Percentiles rank a stretch among this genome's conserved stretches.
These are phyloP conservation scores for Oikopleura vanhoeffeni DNA, from an alignment of 23 tunicate genomes.

Conservation along the genomic window DNA sequence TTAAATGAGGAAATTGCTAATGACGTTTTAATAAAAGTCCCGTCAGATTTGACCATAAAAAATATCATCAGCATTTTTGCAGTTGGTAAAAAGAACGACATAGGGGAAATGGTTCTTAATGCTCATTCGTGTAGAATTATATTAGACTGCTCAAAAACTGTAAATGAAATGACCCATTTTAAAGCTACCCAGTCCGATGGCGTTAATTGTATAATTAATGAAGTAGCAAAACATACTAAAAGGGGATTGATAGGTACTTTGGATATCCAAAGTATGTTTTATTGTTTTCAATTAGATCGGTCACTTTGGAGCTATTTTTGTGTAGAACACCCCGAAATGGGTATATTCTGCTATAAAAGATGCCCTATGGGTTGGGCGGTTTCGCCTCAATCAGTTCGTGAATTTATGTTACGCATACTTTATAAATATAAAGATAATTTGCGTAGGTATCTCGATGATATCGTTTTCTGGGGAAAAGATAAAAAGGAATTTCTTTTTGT, in stretches of 20 bases:
- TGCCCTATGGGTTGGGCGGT: not conserved
- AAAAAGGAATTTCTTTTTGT: not conserved
- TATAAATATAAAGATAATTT: not conserved
- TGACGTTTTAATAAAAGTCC: not conserved
- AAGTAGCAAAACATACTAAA: not conserved
- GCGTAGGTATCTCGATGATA: not conserved
- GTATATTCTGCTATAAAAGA: not conserved
- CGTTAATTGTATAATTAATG: not conserved
- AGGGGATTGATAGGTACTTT: not conserved
- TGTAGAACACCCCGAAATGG: not conserved
- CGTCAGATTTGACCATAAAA: not conserved
- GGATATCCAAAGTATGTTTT: not conserved
- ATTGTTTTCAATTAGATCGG: not conserved
- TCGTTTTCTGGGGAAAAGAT: not conserved
- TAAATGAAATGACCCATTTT: not conserved
- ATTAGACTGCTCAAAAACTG: not conserved
- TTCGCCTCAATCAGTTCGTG: not conserved
- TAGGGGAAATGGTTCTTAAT: not conserved
- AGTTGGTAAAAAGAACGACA: not conserved
- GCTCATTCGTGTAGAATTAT: not conserved
- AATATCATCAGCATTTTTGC: not conserved
- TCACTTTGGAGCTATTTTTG: not conserved
- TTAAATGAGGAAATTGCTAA: not conserved
- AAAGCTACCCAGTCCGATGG: not conserved
- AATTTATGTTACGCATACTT: not conserved